Evolutionary conservation across 2,113 vertebrate species (phyloP).

Genomic region (Lampris incognitus): DNA sequence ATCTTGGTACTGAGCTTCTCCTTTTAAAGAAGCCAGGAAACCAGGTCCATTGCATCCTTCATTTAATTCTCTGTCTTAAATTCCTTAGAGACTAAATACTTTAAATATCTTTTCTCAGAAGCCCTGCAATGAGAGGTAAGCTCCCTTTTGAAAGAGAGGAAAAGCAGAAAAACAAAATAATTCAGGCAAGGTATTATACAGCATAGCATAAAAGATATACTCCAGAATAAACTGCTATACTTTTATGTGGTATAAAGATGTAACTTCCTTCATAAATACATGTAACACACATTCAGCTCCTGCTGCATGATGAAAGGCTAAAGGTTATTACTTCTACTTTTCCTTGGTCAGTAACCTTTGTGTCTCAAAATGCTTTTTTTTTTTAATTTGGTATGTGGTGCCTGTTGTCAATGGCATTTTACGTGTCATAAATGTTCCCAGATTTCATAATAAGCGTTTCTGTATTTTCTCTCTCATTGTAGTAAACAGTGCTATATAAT

Average conservation of each 20-base stretch:
- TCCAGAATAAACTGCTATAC: neutral
- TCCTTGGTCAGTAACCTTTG: neutral
- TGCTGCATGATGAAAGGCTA: neutral
- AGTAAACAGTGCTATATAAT: no score
- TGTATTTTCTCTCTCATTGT: no score
- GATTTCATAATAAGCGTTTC: no score
- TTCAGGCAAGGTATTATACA: neutral
- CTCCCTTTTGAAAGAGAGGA: neutral
- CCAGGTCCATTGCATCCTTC: conserved; percentile 6
- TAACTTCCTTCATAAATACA: no score
- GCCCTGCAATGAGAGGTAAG: neutral
- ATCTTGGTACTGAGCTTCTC: conserved; percentile 16
- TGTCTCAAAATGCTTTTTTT: neutral
- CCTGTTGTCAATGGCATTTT: neutral
- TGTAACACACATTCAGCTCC: neutral
- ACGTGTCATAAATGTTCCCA: no score
- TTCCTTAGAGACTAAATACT: neutral
- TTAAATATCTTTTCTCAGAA: neutral
- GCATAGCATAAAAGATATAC: no score
- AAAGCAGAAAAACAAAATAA: conserved; percentile 1
- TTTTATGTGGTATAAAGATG: no score
- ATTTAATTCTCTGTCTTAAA: neutral
- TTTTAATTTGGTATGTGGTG: neutral
- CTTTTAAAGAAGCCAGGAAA: neutral
- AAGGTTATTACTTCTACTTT: neutral